A percentile compares a stretch with the other conserved stretches of the same genome.
These are phyloP conservation scores for Bergia puertoricense DNA, from an alignment of 92 coral and sea anemone species.

Conservation along the genomic window DNA sequence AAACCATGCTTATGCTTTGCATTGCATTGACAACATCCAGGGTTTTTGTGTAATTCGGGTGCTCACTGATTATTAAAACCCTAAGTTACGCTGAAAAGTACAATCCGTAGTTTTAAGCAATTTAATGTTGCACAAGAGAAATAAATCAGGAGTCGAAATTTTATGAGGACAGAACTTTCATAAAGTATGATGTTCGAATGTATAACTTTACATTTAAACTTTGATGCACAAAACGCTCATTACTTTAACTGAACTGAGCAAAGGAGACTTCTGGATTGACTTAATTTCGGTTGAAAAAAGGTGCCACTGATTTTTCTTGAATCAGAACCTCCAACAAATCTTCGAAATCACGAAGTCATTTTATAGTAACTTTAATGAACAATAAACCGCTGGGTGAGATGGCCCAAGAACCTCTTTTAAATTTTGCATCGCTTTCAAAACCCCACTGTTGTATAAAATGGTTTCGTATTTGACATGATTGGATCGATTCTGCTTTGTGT, in stretches of 20 bases:
- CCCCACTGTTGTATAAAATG: neutral
- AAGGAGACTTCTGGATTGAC: neutral
- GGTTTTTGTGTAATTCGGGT: neutral
- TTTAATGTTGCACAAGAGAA: neutral
- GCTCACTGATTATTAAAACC: no score
- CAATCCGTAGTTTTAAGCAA: neutral
- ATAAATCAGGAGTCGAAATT: neutral
- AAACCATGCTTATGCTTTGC: neutral
- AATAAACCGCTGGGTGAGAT: neutral
- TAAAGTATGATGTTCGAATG: neutral
- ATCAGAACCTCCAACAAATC: neutral
- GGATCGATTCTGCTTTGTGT: neutral
- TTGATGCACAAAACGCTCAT: neutral
- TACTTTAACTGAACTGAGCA: neutral
- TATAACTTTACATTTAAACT: neutral
- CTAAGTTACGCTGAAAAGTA: neutral
- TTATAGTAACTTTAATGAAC: neutral
- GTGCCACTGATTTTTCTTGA: neutral
- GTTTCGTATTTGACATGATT: constrained; percentile 4
- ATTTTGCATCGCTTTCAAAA: constrained; percentile 8
- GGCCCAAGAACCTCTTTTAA: neutral
- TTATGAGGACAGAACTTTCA: neutral
- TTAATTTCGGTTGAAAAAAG: neutral
- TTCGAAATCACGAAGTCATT: constrained; percentile 9
- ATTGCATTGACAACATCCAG: neutral